Percentiles rank a stretch among this genome's conserved stretches.
These are phyloP conservation scores for Timema podura DNA, from an alignment of 2,888 invertebrate genomes.

Conservation along the genomic window DNA sequence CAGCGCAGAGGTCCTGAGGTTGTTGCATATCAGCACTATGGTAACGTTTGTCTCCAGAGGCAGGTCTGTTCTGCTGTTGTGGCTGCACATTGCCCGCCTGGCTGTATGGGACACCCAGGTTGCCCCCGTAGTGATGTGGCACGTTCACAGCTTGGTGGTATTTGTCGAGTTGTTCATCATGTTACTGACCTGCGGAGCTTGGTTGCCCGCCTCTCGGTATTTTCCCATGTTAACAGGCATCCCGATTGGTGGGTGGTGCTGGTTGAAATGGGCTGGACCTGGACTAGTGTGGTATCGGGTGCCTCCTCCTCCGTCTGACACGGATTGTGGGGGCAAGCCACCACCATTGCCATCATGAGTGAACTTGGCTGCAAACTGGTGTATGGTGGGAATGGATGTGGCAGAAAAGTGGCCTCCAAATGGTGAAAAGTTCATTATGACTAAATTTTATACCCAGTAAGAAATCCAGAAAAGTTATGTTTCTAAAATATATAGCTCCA, in stretches of 20 bases:
- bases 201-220: conserved; percentile 49
- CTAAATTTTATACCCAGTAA: too few species aligned
- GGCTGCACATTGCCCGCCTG: conserved; percentile 32
- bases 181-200: conserved; percentile 26
- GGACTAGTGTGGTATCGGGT: conserved; percentile 34
- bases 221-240: conserved; percentile 57
- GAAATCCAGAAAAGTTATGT: too few species aligned
- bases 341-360: conserved; percentile 42
- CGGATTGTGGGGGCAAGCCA: conserved; percentile 32
- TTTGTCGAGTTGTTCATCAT: conserved; percentile 33
- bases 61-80: conserved; percentile 26
- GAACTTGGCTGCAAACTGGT: conserved; percentile 77
- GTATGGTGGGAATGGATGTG: conserved; percentile 71
- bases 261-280: conserved; percentile 49
- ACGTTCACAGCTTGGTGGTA: conserved; percentile 31
- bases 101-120: conserved; percentile 31
- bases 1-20: conserved; percentile 33
- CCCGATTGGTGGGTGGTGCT: conserved; percentile 50
- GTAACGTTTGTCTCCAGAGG: conserved; percentile 41
- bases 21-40: conserved; percentile 30
- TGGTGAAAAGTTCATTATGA: conserved; percentile 76
- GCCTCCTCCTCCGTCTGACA: conserved; percentile 29
- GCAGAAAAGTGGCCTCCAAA: conserved; percentile 73
- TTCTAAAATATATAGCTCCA: too few species aligned
- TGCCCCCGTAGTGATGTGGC: conserved; percentile 29